Conservation (phyloP, 2,113 vertebrate species). For the Myrmecobius fasciatus region DNA sequence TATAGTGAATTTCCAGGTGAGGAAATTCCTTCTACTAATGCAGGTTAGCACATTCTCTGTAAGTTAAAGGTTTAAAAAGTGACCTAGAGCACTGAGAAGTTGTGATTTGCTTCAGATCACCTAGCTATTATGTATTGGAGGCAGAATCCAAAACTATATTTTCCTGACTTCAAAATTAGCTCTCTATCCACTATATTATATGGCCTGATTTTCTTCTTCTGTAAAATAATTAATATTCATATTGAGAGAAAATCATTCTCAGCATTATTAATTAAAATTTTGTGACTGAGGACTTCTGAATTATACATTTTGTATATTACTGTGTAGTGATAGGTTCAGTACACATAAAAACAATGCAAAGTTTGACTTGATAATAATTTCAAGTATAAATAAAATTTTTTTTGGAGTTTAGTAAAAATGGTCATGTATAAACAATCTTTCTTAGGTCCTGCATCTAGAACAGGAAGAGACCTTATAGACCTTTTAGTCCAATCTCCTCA, state of each 20-base stretch:
- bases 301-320: not conserved
- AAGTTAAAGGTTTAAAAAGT: not conserved
- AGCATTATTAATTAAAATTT: not conserved
- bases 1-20: not conserved
- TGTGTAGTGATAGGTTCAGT: not conserved
- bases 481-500: not conserved
- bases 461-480: not conserved
- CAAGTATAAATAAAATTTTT: constrained; percentile 46
- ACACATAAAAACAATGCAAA: constrained; percentile 17
- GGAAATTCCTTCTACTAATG: not conserved
- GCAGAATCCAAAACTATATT: not conserved
- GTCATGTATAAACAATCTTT: not conserved
- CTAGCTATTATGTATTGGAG: not conserved
- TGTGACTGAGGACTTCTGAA: not conserved
- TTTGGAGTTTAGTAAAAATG: constrained; percentile 66
- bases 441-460: not conserved
- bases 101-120: not conserved
- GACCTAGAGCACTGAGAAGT: not conserved
- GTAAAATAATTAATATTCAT: not conserved
- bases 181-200: not conserved
- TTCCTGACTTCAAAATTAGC: not conserved
- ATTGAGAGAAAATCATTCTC: not conserved
- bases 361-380: constrained; percentile 63
- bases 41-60: not conserved
- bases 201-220: not conserved